Percentiles rank a stretch among this genome's conserved stretches.
Conservation (phyloP, 2,888 invertebrate genomes). For the Hemicrepidius hirtus region DNA sequence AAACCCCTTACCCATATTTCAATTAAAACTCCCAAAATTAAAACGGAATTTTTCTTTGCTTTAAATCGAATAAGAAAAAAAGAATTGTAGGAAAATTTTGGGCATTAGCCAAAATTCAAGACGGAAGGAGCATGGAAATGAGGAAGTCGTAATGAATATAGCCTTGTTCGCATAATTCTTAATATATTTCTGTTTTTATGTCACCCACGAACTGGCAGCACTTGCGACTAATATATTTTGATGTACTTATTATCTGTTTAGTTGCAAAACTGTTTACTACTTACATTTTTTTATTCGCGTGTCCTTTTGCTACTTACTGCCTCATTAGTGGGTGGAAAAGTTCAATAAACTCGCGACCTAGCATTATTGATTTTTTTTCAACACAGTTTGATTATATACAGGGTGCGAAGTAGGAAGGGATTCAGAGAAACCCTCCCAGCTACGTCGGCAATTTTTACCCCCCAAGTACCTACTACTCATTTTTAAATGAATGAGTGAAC, state of each 20-base stretch:
- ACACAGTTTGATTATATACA: no score
- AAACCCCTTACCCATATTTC: no score
- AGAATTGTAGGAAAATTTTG: conserved; percentile 12
- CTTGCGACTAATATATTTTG: conserved; percentile 10
- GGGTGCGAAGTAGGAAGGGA: no score
- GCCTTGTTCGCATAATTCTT: conserved; percentile 33
- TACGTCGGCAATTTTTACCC: no score
- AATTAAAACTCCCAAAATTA: no score
- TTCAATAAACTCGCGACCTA: conserved; percentile 9
- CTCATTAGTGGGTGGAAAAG: conserved; percentile 4
- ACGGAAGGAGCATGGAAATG: conserved; percentile 17
- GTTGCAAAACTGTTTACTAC: conserved; percentile 11
- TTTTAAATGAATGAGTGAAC: no score
- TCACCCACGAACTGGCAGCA: conserved; percentile 19
- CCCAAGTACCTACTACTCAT: no score
- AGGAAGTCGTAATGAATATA: conserved; percentile 41
- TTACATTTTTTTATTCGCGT: background rate
- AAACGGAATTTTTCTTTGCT: no score
- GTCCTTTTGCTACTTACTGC: background rate
- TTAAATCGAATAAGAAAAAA: background rate
- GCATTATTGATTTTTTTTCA: no score
- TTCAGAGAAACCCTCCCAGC: no score
- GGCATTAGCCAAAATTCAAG: conserved; percentile 13
- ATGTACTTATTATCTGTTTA: conserved; percentile 18
- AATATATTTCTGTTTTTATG: conserved; percentile 30